Base-by-base conservation (phyloP, 2,888 invertebrate species). In the Perizoma flavofasciatum region DNA sequence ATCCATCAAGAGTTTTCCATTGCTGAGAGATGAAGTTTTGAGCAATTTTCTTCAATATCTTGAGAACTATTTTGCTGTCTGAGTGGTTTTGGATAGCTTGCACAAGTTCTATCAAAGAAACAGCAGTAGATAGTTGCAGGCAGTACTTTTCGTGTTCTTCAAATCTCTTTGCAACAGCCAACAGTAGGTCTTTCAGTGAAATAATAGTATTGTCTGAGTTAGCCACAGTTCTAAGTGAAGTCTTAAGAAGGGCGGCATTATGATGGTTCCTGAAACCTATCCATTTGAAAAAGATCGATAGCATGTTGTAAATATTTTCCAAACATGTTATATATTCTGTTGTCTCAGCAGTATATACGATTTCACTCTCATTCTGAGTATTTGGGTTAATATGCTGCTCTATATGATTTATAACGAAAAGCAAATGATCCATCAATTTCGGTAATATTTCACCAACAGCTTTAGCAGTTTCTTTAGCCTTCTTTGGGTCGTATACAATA, bases 1-100 rank as follows among this genome's bases (percentile, higher is more conserved):
- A 75, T 4, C 95, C 95, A 69, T 94, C 93, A 44, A 89, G 80
- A 63, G 94, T 93, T 70, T 94, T 94, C 97, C 97, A 97, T 65
- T 94, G 93, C 55, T 93, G 93, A 40, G 90, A 92, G 67, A 97
- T 86, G 69, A 96, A 89, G 44, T 73, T 81, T 47, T 82, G 77
- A 11, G 89, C 82, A 69, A 92, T 72, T 59, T 87, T 81, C 73
- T 80, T 83, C 54, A 93, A 79, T 69, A 92, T 90, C 63, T 89
- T 91, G 11, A 86, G 74, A 32, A 92, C 69, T 7, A 83, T 81
- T 44, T 77, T 79, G 65, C 80, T 89, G 32, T 90, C 85, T 35
- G 86, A 84, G 66, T 91, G 85, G 37, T 81, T 84, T 66, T 91
- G 86, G 35, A 94, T 75, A 9, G 90, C 79, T 73, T 93, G 90